Conservation (phyloP, 2,888 invertebrate genomes). For the Campaea margaritaria region DNA sequence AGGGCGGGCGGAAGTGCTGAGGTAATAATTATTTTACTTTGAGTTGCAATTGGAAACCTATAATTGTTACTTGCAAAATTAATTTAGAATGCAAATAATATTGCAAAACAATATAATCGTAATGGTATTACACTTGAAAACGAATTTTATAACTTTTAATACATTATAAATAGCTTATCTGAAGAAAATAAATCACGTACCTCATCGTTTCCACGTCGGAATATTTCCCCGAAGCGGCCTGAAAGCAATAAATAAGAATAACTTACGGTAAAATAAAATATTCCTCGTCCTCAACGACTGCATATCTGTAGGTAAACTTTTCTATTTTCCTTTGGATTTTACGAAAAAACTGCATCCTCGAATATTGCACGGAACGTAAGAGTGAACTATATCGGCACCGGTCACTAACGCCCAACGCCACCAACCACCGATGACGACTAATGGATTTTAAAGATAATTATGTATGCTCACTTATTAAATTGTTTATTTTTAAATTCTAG, state of each 20-base stretch:
- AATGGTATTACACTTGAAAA: too few relatives aligned
- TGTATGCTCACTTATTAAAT: slow-evolving; percentile 56
- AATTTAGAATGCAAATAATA: too few relatives aligned
- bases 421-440: slow-evolving; percentile 17
- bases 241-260: slow-evolving; percentile 38
- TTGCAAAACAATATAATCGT: too few relatives aligned
- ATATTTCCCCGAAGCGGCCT: slow-evolving; percentile 47
- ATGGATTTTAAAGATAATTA: slow-evolving; percentile 42
- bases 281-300: slow-evolving; percentile 27
- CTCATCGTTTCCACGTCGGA: slow-evolving; percentile 44
- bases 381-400: slow-evolving; percentile 20
- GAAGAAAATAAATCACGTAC: slow-evolving; percentile 25
- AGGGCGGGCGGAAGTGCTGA: too few relatives aligned
- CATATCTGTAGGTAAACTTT: slow-evolving; percentile 17
- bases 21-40: too few relatives aligned
- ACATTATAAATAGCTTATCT: not conserved
- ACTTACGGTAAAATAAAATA: slow-evolving; percentile 32
- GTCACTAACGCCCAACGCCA: slow-evolving; percentile 5
- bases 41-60: too few relatives aligned
- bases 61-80: too few relatives aligned
- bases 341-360: slow-evolving; percentile 26
- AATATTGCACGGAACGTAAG: slow-evolving; percentile 29
- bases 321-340: slow-evolving; percentile 26
- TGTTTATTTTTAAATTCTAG: slow-evolving; percentile 50
- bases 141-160: too few relatives aligned